Evolutionary conservation across 2,113 vertebrate species (phyloP), one percentile per base, ranked within the genome.

Genomic region (Sinocyclocheilus rhinocerous): DNA sequence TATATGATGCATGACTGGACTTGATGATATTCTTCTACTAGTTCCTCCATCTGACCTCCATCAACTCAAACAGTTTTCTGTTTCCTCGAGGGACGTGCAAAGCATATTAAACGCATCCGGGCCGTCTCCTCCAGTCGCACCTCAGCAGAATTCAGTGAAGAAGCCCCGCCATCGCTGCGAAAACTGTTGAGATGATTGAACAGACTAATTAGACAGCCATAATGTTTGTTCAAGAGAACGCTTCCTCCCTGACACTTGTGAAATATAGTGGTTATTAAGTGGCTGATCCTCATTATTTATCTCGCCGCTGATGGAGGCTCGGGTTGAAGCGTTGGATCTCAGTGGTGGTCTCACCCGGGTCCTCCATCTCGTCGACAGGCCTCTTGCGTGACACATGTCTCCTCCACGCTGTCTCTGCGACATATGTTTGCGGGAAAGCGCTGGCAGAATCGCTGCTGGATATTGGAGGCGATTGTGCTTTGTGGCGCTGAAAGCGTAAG

Each of bases 231-330:
- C 96, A 96, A 96, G 96, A 94, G 95, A 96, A 95, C 92, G 93
- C 92, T 96, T 96, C 94, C 95, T 91, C 93, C 88, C 93, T 95
- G 96, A 96, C 96, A 95, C 94, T 94, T 92, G 94, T 97, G 96
- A 97, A 95, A 97, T 97, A 97, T 97, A 93, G 94, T 94, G 93
- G 96, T 96, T 95, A 97, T 97, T 97, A 97, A 95, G 93, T 91
- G 94, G 93, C 94, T 96, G 95, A 97, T 96, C 95, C 96, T 93
- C 92, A 95, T 95, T 96, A 96, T 97, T 96, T 94, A 96, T 97
- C 95, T 94, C 93, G 12, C 29, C 81, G 84, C 85, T 86, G 87
- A 86, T 83, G 29, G 76, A 70, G 84, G 76, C 26, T 77, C 36
- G 39, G 81, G 80, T 57, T 67, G 33, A 80, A 81, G 80, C 84